Base-by-base conservation (phyloP, 2,888 invertebrate species). In the Euplagia quadripunctaria region DNA sequence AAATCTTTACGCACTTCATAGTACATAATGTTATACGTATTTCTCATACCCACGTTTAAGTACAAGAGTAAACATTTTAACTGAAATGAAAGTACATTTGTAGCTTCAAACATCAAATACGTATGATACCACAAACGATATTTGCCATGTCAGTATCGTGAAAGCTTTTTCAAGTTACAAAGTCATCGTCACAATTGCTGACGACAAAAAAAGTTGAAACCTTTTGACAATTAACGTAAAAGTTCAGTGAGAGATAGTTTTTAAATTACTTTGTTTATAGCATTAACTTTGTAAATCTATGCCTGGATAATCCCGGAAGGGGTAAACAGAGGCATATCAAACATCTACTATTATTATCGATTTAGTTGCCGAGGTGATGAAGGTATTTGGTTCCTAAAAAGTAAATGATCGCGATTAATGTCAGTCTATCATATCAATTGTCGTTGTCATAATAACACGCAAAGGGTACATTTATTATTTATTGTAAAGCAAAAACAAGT, bases 61-160 rank as follows among this genome's bases (percentile, higher is more conserved):
- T 16, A 63, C 61, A 51, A 61, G 16, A 49, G 51, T 61, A 66
- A 72, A 74, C 64, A 46, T 51, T 74, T 70, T 42, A 72, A 72
- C 51, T n/a, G 51, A 11, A 72, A 72, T 52, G 31, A 63, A 20
- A 63, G 52, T 68, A 43, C 61, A 52, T 46, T 20, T 41, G 17
- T 41, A 31, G 52, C 73, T 71, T 73, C 71, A 75, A 74, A 76
- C 82, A 67, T 70, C 55, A 75, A 76, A 76, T 71, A 58, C 52
- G 31, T 31, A 46, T 49, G 46, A 64, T 58, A 71, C 84, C 75
- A 66, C 72, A 70, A 74, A 74, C 74, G 76, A 78, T 82, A 75
- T 84, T 84, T 84, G 82, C 84, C 69, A 70, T 70, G 80, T 74
- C 68, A 72, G 78, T 73, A 76, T 80, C 82, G 80, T 74, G 77